These are phyloP conservation scores for Papilio helenus DNA, from an alignment of 1,140 invertebrate genomes.

Conservation along the genomic window DNA sequence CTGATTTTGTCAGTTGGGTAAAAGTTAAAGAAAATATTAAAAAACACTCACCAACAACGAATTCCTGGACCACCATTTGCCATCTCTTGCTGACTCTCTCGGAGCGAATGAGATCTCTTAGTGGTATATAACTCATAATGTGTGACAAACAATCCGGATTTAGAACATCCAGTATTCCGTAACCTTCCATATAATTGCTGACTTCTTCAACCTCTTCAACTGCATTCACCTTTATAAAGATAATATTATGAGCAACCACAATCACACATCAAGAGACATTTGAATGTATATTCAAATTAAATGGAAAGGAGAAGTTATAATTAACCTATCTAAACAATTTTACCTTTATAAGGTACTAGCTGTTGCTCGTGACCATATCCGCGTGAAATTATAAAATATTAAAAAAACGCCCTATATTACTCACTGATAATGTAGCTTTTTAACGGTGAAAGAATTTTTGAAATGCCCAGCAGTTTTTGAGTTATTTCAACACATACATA, in stretches of 20 bases:
- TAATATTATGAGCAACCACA: not conserved
- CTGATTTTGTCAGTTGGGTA: too few relatives aligned
- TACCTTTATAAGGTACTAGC: too few relatives aligned
- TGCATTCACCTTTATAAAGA: not conserved
- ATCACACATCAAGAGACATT: not conserved
- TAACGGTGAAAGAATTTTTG: too few relatives aligned
- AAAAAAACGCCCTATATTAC: too few relatives aligned
- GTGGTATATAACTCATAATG: constrained; percentile 64
- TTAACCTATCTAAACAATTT: too few relatives aligned
- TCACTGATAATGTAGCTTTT: too few relatives aligned
- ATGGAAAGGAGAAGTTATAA: too few relatives aligned
- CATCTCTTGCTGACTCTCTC: constrained; percentile 73
- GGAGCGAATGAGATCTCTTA: constrained; percentile 69
- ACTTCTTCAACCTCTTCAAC: constrained; percentile 47
- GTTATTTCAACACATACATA: too few relatives aligned
- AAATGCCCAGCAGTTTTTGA: too few relatives aligned
- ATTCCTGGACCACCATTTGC: constrained; percentile 70
- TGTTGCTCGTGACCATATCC: too few relatives aligned
- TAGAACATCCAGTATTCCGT: constrained; percentile 70
- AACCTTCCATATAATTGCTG: constrained; percentile 43
- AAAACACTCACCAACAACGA: constrained; percentile 58
- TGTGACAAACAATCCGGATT: constrained; percentile 72
- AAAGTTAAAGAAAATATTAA: not conserved
- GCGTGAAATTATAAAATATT: too few relatives aligned
- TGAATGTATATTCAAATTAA: too few relatives aligned